Evolutionary conservation across 2,113 vertebrate genomes (phyloP), one percentile per base, ranked within the genome.

Genomic region (Callithrix jacchus): DNA sequence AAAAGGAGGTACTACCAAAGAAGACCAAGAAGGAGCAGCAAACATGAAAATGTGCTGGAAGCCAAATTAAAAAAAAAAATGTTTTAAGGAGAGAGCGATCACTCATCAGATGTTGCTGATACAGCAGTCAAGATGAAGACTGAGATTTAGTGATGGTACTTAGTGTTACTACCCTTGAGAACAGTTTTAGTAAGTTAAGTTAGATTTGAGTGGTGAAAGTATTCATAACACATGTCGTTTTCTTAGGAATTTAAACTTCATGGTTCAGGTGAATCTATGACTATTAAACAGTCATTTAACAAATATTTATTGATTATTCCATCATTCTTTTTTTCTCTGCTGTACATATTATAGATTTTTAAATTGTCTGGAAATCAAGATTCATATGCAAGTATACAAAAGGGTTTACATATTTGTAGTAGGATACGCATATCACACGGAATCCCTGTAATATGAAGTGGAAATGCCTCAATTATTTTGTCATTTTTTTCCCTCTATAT

Each of bases 401-500:
- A 47, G 35, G 13, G 81, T 71, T 97, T 94, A 30, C 56, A 13
- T 84, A 20, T 93, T 89, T 89, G 61, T 74, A 92, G n/a, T 54
- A 52, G 5, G 18, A 37, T 86, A 52, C 64, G 25, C 73, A 45
- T 81, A 80, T 89, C 23, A 37, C 85, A 94, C 68, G 73, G 6
- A 76, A 84, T 97, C 37, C 45, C 20, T 80, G 3, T 90, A 87
- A 12, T 47, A 47, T 92, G 30, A 79, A 49, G 25, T 91, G 14
- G 45, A 95, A 96, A 80, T 21, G 93, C 27, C 93, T 42, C 61
- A 81, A 84, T 90, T 70, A 58, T 42, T 92, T 85, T 96, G 21
- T 94, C 13, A 77, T 52, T 61, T 90, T 93, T 90, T 86, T 35
- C 14, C 40, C 93, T 92, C 5, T 93, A 0, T 58, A 80, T 87